Conservation (phyloP, 2,113 vertebrate genomes). For the Protobothrops mucrosquamatus region DNA sequence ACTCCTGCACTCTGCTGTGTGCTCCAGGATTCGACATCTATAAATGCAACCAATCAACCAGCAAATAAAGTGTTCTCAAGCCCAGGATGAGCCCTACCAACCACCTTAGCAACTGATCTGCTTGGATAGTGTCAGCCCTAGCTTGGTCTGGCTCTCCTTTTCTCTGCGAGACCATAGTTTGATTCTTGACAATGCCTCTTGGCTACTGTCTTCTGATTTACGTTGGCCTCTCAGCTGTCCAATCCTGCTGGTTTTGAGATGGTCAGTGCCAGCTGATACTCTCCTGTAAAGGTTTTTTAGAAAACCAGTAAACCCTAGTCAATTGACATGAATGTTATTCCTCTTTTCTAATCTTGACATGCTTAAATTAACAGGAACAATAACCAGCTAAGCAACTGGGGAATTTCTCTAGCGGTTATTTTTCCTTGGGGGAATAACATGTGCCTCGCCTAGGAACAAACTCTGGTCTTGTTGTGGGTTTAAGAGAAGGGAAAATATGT, state of each 20-base stretch:
- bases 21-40: neutral
- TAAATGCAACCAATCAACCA: neutral
- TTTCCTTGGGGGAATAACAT: neutral
- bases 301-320: neutral
- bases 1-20: neutral
- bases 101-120: neutral
- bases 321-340: neutral
- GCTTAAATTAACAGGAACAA: neutral
- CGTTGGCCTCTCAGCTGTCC: neutral
- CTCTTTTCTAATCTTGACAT: neutral
- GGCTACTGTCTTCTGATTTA: neutral
- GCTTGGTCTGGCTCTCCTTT: neutral
- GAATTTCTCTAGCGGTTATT: neutral
- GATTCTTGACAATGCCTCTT: neutral
- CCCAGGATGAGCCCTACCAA: neutral
- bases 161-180: neutral
- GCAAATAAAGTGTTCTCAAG: neutral
- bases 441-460: neutral
- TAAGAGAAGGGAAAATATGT: neutral
- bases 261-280: neutral
- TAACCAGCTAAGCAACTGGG: neutral
- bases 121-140: neutral
- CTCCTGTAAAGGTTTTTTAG: neutral
- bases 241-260: neutral
- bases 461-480: neutral